Base-by-base conservation (phyloP, 2,888 invertebrate genomes). In the Sepiola atlantica region DNA sequence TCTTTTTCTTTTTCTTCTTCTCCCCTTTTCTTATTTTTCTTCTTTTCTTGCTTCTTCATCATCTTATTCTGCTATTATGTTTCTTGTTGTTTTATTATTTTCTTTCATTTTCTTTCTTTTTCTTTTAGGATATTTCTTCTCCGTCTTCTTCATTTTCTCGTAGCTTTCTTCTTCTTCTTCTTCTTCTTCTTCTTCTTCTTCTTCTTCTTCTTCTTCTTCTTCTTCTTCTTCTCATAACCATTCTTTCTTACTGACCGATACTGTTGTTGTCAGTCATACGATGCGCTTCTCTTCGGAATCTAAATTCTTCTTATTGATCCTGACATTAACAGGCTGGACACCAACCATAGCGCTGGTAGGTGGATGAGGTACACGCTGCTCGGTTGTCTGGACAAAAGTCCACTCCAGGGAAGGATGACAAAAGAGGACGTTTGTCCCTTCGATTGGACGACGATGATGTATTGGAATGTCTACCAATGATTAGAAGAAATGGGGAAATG, bases 271-370 rank as follows among this genome's bases (percentile, higher is more conserved):
- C 77, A 16, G n/a, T 32, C 16, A n/a, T 77, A 14, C 77, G n/a
- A n/a, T 77, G 8, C 77, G n/a, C 77, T 77, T 77, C 77, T 77
- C n/a, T 77, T 16, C 77, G n/a, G 77, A n/a, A 77, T 77, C 16
- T n/a, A 77, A 77, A 77, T 77, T 77, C 77, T 77, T 77, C 77
- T 77, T 77, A 77, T 77, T 77, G 77, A 77, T 77, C 77, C n/a
- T 77, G n/a, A 77, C n/a, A 77, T 77, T 32, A 32, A 77, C n/a
- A 32, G n/a, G 14, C 77, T 77, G 77, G 77, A 77, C 77, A 77
- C 77, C 32, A n/a, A n/a, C 77, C 77, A 77, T 77, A n/a, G 32
- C 16, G n/a, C 77, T 77, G n/a, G 77, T 77, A 77, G 77, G 77
- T 45, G 45, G 45, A 45, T 4, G 45, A 77, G 77, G 77, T 77